Evolutionary conservation across 2,888 invertebrate genomes (phyloP).

Genomic region (Phorcus lineatus): DNA sequence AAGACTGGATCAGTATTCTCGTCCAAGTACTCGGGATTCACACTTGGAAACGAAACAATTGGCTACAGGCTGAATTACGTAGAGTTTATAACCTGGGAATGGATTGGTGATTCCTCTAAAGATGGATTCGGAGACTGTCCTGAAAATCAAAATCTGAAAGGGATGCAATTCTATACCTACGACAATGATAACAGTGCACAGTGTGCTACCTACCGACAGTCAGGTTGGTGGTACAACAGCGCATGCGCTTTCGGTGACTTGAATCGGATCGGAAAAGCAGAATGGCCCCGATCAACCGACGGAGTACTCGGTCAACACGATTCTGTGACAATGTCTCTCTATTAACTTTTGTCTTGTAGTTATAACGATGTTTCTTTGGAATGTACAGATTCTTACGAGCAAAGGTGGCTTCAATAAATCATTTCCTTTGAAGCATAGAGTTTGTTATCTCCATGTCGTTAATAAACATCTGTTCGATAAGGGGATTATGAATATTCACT

Average conservation of each 20-base stretch:
- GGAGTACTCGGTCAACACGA: not conserved
- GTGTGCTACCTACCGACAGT: not conserved
- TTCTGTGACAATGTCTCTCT: not conserved
- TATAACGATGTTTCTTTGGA: too few relatives aligned
- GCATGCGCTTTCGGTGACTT: not conserved
- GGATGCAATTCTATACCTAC: not conserved
- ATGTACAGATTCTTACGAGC: not conserved
- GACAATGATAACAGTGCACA: not conserved
- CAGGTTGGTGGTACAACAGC: constrained; percentile 8
- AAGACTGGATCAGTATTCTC: not conserved
- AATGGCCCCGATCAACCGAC: not conserved
- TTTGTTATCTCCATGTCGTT: too few relatives aligned
- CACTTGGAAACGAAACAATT: not conserved
- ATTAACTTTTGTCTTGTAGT: too few relatives aligned
- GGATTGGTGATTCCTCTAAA: not conserved
- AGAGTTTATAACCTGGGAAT: not conserved
- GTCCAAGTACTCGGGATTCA: not conserved
- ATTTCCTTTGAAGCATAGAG: too few relatives aligned
- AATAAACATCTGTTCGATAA: too few relatives aligned
- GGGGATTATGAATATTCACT: too few relatives aligned
- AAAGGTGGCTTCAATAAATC: too few relatives aligned
- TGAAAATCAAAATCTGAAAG: not conserved
- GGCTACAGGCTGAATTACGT: not conserved
- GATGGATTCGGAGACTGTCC: not conserved
- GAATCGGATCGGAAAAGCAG: not conserved